phyloP scores from a whole-genome alignment of 2,888 invertebrate genomes.

The Nezara viridula region DNA sequence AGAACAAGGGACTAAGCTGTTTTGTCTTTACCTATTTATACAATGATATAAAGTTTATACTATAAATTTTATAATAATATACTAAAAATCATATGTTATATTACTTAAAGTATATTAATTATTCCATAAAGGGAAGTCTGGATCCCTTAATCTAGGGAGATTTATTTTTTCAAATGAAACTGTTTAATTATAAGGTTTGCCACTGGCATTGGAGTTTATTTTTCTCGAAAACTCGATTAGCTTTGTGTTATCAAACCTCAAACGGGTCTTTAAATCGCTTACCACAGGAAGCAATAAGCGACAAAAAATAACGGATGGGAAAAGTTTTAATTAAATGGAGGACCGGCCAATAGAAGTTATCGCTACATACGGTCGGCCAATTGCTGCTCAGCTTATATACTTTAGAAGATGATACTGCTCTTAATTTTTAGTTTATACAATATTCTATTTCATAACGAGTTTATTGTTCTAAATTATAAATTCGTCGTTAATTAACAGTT shows the following conservation, averaged over 20 bases:
- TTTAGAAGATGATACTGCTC: not conserved
- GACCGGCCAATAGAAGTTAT: not conserved
- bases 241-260: not conserved
- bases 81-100: no score
- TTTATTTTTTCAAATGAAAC: not conserved
- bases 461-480: no score
- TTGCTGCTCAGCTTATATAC: not conserved
- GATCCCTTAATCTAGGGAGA: no score
- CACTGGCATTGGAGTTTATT: not conserved
- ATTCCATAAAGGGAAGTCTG: no score
- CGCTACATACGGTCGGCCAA: not conserved
- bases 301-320: slow-evolving; percentile 10
- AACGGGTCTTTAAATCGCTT: not conserved
- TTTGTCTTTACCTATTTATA: no score
- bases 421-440: not conserved
- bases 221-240: not conserved
- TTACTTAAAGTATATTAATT: no score
- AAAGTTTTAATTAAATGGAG: slow-evolving; percentile 27
- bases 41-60: no score
- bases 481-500: no score
- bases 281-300: not conserved
- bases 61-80: no score
- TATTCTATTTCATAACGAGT: no score
- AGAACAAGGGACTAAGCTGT: no score
- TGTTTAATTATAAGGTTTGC: not conserved